phyloP scores from a whole-genome alignment of 2,113 vertebrate species.

The Equus przewalskii region DNA sequence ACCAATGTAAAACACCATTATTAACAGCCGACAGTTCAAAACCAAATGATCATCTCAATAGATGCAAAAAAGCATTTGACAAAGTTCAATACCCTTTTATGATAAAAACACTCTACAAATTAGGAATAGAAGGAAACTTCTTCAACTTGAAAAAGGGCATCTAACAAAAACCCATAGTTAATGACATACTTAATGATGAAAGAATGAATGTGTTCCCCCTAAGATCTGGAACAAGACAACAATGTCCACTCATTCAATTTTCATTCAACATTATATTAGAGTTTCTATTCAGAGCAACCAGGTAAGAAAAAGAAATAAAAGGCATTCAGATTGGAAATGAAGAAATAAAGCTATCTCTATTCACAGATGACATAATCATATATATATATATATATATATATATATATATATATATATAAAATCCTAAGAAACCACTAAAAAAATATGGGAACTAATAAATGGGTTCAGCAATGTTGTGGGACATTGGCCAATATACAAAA shows the following conservation, averaged over 20 bases:
- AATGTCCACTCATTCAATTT: not conserved
- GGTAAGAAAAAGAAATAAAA: not conserved
- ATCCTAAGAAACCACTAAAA: not conserved
- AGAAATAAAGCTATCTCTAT: not conserved
- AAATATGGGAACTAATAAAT: not conserved
- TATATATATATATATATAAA: not conserved
- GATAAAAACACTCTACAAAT: not conserved
- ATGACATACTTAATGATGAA: not conserved
- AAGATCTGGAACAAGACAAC: not conserved
- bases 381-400: not conserved
- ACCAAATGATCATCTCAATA: not conserved
- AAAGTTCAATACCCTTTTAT: not conserved
- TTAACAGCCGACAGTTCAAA: constrained; percentile 2
- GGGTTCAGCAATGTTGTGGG: not conserved
- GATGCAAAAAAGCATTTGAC: not conserved
- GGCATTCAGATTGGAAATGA: not conserved
- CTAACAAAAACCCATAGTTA: not conserved
- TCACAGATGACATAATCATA: not conserved
- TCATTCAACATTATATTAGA: not conserved
- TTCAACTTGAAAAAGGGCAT: not conserved
- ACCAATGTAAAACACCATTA: not conserved
- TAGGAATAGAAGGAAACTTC: not conserved
- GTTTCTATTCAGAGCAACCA: not conserved
- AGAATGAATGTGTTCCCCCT: not conserved
- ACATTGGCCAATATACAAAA: not conserved